Conservation (phyloP, 2,888 invertebrate genomes). For the Drosophila niveifrons region DNA sequence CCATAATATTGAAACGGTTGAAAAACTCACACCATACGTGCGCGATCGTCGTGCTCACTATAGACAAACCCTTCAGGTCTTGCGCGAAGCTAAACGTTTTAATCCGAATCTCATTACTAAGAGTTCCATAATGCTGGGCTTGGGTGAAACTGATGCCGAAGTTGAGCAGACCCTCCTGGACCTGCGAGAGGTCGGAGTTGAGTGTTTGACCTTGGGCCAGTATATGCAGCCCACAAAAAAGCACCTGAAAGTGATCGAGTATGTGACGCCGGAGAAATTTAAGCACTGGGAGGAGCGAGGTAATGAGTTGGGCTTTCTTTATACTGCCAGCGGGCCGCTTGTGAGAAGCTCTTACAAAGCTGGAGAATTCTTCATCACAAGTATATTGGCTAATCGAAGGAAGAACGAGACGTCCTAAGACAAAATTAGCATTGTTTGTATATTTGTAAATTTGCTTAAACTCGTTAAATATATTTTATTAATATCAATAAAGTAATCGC, state of each 20-base stretch:
- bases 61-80: constrained; percentile 93
- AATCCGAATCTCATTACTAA: constrained; percentile 96
- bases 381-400: constrained; percentile 89
- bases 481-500: background rate
- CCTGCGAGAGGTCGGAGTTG: constrained; percentile 92
- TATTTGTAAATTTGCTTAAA: constrained; percentile 25
- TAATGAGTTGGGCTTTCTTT: constrained; percentile 94
- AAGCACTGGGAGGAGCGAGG: constrained; percentile 94
- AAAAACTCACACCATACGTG: constrained; percentile 94
- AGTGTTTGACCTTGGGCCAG: constrained; percentile 98
- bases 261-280: constrained; percentile 98
- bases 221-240: constrained; percentile 99
- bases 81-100: constrained; percentile 92
- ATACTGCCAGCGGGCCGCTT: constrained; percentile 98
- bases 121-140: constrained; percentile 98
- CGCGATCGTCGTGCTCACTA: constrained; percentile 97
- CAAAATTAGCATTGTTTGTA: constrained; percentile 1
- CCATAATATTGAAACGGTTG: constrained; percentile 99
- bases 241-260: constrained; percentile 97
- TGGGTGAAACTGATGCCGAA: constrained; percentile 95
- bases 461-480: constrained; percentile 26
- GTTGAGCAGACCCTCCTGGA: constrained; percentile 95
- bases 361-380: constrained; percentile 96
- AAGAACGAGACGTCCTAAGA: constrained; percentile 18
- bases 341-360: constrained; percentile 99